These are phyloP conservation scores for Lineus longissimus DNA, from an alignment of 1,140 invertebrate genomes.

Conservation along the genomic window DNA sequence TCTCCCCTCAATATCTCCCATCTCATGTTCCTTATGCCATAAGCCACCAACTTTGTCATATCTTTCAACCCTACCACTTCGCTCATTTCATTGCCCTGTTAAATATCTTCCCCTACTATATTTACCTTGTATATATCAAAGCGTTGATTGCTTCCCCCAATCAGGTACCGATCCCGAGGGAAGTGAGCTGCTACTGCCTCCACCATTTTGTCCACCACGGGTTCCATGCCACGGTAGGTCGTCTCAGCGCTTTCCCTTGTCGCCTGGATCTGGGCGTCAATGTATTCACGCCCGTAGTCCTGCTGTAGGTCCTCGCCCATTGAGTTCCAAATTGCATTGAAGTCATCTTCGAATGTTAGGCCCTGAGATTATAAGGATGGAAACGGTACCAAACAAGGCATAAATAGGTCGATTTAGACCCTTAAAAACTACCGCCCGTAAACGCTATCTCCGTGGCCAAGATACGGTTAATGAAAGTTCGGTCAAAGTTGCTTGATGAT, in stretches of 20 bases:
- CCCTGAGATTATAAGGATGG: not conserved
- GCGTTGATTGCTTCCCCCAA: slow-evolving; percentile 30
- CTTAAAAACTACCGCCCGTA: not conserved
- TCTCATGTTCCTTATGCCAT: too few relatives aligned
- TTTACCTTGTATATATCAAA: slow-evolving; percentile 32
- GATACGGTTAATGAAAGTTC: too few relatives aligned
- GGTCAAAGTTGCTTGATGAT: not conserved
- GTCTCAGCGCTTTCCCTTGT: slow-evolving; percentile 9
- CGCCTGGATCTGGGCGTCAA: slow-evolving; percentile 21
- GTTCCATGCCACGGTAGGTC: slow-evolving; percentile 18
- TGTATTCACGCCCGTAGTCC: slow-evolving; percentile 31
- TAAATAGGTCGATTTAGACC: not conserved
- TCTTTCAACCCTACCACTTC: too few relatives aligned
- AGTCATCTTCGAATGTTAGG: not conserved
- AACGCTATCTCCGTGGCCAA: too few relatives aligned
- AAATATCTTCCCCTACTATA: too few relatives aligned
- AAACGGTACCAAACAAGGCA: not conserved
- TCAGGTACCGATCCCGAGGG: slow-evolving; percentile 27
- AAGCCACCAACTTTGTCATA: too few relatives aligned
- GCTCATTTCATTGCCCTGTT: too few relatives aligned
- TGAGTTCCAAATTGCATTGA: slow-evolving; percentile 19
- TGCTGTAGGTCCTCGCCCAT: slow-evolving; percentile 20
- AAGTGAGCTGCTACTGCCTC: slow-evolving; percentile 24
- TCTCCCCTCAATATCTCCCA: too few relatives aligned
- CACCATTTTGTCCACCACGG: slow-evolving; percentile 33